Evolutionary conservation across 2,797 vertebrate species (phyloP).

Genomic region (Florisuga fusca): DNA sequence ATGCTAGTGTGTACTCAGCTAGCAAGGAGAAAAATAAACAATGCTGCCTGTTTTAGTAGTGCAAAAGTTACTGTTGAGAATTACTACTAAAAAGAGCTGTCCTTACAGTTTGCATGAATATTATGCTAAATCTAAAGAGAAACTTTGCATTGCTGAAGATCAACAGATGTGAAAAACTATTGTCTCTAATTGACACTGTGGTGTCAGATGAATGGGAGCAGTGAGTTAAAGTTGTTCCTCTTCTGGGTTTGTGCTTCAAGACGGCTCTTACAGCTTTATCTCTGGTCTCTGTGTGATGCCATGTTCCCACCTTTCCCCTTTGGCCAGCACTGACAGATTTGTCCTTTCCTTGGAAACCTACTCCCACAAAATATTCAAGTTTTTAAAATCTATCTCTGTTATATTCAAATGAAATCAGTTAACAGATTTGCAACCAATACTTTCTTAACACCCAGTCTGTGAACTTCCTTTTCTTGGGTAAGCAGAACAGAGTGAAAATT

Average conservation of each 20-base stretch:
- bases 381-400: not conserved
- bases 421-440: not conserved
- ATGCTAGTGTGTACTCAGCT: not conserved
- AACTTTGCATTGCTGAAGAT: not conserved
- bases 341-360: not conserved
- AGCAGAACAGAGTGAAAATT: not conserved
- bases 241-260: not conserved
- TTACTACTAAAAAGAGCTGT: not conserved
- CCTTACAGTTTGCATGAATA: not conserved
- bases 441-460: not conserved
- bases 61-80: accelerated
- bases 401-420: not conserved
- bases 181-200: not conserved
- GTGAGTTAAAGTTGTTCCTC: not conserved
- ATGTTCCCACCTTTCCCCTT: not conserved
- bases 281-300: not conserved
- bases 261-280: not conserved
- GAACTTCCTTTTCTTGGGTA: not conserved
- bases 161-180: not conserved
- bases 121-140: not conserved
- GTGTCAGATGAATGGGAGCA: not conserved
- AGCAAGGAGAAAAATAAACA: not conserved
- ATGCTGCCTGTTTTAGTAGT: not conserved
- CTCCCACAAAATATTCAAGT: not conserved
- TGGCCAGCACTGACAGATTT: not conserved